Evolutionary conservation across 2,888 invertebrate species (phyloP).

Genomic region (Ditula angustiorana): DNA sequence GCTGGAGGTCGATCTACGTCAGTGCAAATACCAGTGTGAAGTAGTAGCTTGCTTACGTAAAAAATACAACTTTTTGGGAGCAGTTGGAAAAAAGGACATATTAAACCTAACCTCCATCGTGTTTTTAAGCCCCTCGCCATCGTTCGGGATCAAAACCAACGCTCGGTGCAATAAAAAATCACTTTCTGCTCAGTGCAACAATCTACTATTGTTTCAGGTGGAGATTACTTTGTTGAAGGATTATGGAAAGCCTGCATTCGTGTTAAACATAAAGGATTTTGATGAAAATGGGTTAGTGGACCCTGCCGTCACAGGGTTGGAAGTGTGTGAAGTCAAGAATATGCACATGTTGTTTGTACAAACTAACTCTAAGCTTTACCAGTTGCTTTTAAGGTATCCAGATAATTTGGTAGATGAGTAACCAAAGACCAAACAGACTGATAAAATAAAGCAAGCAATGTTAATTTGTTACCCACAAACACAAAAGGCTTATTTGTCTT

Average conservation of each 20-base stretch:
- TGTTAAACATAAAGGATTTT: constrained; percentile 45
- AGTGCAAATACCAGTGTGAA: too few species aligned
- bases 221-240: constrained; percentile 44
- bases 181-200: too few species aligned
- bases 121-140: too few species aligned
- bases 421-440: neutral
- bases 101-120: too few species aligned
- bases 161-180: too few species aligned
- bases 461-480: neutral
- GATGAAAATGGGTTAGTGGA: constrained; percentile 11
- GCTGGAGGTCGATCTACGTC: too few species aligned
- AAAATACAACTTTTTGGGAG: too few species aligned
- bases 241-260: constrained; percentile 38
- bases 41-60: too few species aligned
- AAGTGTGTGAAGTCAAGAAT: constrained; percentile 48
- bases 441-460: neutral
- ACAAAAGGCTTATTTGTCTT: too few species aligned
- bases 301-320: constrained; percentile 45
- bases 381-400: constrained; percentile 36
- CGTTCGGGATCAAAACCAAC: too few species aligned
- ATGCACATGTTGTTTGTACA: constrained; percentile 51
- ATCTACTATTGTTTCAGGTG: constrained; percentile 52
- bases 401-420: neutral
- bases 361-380: constrained; percentile 43
- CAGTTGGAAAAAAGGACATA: too few species aligned